Evolutionary conservation across 2,113 vertebrate genomes (phyloP).

Genomic region (Promerops cafer): DNA sequence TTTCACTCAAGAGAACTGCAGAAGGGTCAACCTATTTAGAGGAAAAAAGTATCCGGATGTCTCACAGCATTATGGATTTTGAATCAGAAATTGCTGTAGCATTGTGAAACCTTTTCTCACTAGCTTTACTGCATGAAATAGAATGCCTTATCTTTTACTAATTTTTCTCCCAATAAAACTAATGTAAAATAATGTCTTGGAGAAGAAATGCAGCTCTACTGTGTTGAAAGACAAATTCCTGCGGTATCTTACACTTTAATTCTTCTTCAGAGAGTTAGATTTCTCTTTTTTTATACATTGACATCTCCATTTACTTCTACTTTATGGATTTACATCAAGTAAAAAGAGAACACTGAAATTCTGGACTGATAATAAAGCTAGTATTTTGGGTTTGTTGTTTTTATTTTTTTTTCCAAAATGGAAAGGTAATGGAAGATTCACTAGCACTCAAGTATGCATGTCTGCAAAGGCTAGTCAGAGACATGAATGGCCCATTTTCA

Average conservation of each 20-base stretch:
- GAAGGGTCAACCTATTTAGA: conserved; percentile 13
- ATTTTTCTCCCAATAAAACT: neutral
- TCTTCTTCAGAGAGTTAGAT: neutral
- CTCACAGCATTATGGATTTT: neutral
- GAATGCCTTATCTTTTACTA: neutral
- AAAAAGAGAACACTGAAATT: neutral
- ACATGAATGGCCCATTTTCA: neutral
- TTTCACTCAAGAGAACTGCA: conserved; percentile 35
- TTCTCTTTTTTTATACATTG: neutral
- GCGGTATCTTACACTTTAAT: neutral
- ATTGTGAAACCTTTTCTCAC: neutral
- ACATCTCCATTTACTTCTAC: neutral
- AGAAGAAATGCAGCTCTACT: neutral
- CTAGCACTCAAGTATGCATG: neutral
- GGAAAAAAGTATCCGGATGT: conserved; percentile 10
- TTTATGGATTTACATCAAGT: neutral
- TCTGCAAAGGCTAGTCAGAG: neutral
- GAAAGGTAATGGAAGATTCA: neutral
- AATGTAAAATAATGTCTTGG: neutral
- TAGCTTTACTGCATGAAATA: neutral
- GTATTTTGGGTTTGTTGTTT: neutral
- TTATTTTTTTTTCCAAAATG: neutral
- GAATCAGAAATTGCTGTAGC: neutral
- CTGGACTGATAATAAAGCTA: neutral
- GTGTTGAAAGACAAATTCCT: neutral